Evolutionary conservation across 2,113 vertebrate genomes (phyloP), one percentile per base, ranked within the genome.

Genomic region (Amphiprion ocellaris): DNA sequence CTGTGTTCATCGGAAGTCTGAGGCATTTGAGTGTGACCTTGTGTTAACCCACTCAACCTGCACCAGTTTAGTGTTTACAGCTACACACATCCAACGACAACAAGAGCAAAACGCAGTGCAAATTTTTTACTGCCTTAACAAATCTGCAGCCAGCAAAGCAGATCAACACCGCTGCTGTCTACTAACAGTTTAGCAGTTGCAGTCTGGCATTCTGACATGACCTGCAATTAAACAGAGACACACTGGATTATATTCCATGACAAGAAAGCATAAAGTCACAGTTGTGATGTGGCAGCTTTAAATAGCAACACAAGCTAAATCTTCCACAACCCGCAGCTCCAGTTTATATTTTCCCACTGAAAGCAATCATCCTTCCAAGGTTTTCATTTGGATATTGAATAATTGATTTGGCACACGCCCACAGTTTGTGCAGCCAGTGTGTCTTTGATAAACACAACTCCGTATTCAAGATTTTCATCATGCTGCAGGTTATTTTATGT

Each of bases 311-410:
- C n/a, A 82, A 74, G 75, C 19, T 8, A 26, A 52, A 37, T 79
- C 73, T 63, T 82, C 54, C 26, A 65, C 53, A 79, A 47, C 75
- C 56, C 24, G 56, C 49, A 69, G 69, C 65, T 69, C 41, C 23
- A 17, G 10, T 72, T 60, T 81, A 54, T 69, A 33, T 87, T 74
- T 55, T 73, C 56, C 39, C 65, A 4, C 68, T 77, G 55, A 75
- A 83, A 73, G 77, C 77, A 77, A 72, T 84, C 79, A 82, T 79
- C 52, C 74, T 24, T 75, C 75, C 66, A 68, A 69, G 47, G 78
- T 83, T 90, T 85, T 85, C 63, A 82, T 87, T 88, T 80, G 66
- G 77, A 69, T 82, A 5, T 56, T 87, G 54, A 86, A 85, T 87
- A 75, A 87, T 73, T 89, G 74, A 89, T 86, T 71, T 75, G 85